A percentile compares a stretch with the other conserved stretches of the same genome.
Conservation (phyloP, 2,113 vertebrate species). For the Prionailurus bengalensis region DNA sequence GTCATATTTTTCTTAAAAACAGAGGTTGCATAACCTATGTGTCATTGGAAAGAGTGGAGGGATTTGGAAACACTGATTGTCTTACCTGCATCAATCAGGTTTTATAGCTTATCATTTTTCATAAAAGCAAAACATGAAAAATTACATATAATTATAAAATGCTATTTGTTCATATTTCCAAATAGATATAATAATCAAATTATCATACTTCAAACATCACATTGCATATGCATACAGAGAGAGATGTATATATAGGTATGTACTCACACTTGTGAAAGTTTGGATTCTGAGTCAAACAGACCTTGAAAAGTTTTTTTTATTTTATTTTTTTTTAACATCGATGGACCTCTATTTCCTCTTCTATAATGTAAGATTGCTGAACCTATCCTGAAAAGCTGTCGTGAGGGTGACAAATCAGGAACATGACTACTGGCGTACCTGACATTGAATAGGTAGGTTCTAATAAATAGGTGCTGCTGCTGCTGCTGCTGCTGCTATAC, state of each 20-base stretch:
- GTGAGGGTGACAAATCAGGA: not conserved
- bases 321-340: not conserved
- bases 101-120: not conserved
- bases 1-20: not conserved
- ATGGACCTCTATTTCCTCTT: not conserved
- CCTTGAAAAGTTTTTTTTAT: not conserved
- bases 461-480: not conserved
- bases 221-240: fast-evolving
- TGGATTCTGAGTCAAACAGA: not conserved
- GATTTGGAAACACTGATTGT: not conserved
- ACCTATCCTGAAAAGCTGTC: not conserved
- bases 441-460: not conserved
- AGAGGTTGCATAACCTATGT: not conserved
- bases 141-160: not conserved
- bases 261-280: not conserved
- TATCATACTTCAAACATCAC: not conserved
- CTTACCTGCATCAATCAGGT: not conserved
- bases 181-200: not conserved
- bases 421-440: not conserved
- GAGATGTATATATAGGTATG: fast-evolving
- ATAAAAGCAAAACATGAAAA: not conserved
- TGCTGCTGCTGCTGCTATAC: no score
- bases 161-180: not conserved
- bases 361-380: not conserved
- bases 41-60: not conserved